These are phyloP conservation scores for Paraplagusia blochii DNA, from an alignment of 2,113 vertebrate genomes.

Conservation along the genomic window DNA sequence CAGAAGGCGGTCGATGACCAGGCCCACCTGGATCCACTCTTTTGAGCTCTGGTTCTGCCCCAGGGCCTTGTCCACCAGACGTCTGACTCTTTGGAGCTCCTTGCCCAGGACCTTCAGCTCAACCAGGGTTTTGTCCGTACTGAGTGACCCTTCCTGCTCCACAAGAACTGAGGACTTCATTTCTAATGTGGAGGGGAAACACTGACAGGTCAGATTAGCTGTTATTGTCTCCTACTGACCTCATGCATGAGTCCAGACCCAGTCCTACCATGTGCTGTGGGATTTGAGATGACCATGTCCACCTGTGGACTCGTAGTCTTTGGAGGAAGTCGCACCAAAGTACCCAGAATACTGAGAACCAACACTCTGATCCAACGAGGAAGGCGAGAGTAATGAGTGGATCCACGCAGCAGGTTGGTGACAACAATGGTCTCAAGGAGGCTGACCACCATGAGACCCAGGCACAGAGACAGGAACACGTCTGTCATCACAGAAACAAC, in stretches of 20 bases:
- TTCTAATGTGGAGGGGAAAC: slow-evolving; percentile 6
- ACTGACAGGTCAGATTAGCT: not conserved
- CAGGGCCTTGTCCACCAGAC: slow-evolving; percentile 44
- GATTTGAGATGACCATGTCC: slow-evolving; percentile 30
- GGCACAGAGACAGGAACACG: slow-evolving; percentile 69
- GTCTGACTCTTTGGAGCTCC: slow-evolving; percentile 49
- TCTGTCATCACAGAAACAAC: slow-evolving; percentile 35
- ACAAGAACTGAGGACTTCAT: not conserved
- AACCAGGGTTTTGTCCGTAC: slow-evolving; percentile 24
- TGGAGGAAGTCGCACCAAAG: slow-evolving; percentile 34
- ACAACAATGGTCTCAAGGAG: slow-evolving; percentile 66
- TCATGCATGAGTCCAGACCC: not conserved
- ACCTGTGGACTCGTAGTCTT: slow-evolving; percentile 12
- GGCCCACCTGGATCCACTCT: slow-evolving; percentile 71
- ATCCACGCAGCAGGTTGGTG: slow-evolving; percentile 55
- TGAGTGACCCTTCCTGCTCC: slow-evolving; percentile 1
- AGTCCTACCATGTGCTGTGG: slow-evolving; percentile 4
- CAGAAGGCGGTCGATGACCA: slow-evolving; percentile 71
- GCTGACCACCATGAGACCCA: slow-evolving; percentile 69
- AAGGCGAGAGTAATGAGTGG: slow-evolving; percentile 28
- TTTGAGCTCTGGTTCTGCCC: slow-evolving; percentile 17
- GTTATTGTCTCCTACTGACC: not conserved
- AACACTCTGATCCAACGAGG: slow-evolving; percentile 58
- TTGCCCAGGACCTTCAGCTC: slow-evolving; percentile 55
- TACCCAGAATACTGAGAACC: slow-evolving; percentile 48